phyloP scores from a whole-genome alignment of 2,797 vertebrate species.

The Pangasius sanitwongsei region DNA sequence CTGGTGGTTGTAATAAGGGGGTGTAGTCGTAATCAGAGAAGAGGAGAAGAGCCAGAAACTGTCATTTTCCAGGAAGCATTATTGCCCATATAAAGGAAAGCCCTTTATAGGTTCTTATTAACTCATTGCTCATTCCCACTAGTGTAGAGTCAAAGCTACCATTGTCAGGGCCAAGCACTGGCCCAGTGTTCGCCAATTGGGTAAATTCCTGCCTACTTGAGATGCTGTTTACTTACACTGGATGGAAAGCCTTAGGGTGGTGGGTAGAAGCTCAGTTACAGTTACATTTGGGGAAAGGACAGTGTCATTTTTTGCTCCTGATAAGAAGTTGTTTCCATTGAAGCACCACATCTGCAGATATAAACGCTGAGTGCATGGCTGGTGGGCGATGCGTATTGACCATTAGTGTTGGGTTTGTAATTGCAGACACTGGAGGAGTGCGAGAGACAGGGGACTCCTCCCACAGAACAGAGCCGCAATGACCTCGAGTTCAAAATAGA shows the following conservation, averaged over 20 bases:
- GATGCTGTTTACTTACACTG: neutral
- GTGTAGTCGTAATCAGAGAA: neutral
- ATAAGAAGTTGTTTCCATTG: neutral
- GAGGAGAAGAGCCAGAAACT: neutral
- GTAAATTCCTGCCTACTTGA: neutral
- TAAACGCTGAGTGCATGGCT: neutral
- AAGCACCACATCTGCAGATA: neutral
- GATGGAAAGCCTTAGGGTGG: neutral
- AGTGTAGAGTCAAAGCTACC: neutral
- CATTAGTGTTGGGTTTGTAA: slow-evolving; percentile 21
- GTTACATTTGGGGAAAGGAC: neutral
- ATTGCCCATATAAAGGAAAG: neutral
- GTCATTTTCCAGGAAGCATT: neutral
- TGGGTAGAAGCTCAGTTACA: neutral
- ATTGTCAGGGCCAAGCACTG: neutral
- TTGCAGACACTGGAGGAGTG: slow-evolving; percentile 88
- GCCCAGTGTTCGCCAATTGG: neutral
- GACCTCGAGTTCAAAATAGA: slow-evolving; percentile 94
- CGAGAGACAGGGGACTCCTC: slow-evolving; percentile 84
- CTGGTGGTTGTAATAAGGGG: neutral
- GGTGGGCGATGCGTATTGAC: slow-evolving; percentile 9
- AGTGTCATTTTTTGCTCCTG: neutral
- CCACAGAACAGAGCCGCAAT: slow-evolving; percentile 85
- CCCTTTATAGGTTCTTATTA: neutral
- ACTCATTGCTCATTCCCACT: neutral